Percentiles rank a stretch among this genome's conserved stretches.
Conservation (phyloP, 2,113 vertebrate species). For the Clarias batrachus region DNA sequence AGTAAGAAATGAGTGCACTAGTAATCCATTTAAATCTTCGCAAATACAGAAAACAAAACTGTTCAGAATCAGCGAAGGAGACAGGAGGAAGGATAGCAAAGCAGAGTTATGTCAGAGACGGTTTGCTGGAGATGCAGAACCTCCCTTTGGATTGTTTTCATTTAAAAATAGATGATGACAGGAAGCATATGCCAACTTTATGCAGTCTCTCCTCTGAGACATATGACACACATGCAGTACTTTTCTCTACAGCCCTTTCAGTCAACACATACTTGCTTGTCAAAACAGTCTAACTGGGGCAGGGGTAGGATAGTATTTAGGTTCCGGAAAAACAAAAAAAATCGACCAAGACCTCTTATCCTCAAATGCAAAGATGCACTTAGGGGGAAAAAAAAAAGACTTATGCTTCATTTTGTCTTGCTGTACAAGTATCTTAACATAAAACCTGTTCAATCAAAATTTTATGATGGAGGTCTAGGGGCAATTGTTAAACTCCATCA, state of each 20-base stretch:
- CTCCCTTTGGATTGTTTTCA: slow-evolving; percentile 50
- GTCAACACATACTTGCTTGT: neutral
- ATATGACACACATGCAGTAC: slow-evolving; percentile 6
- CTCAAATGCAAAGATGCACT: neutral
- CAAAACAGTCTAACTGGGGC: neutral
- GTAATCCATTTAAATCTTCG: neutral
- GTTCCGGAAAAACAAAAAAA: neutral
- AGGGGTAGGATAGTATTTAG: neutral
- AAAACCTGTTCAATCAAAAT: neutral
- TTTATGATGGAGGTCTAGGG: neutral
- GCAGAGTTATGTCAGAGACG: slow-evolving; percentile 31
- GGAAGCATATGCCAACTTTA: slow-evolving; percentile 40
- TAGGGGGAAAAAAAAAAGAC: neutral
- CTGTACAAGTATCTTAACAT: neutral
- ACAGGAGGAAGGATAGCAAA: neutral
- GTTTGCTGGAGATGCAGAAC: slow-evolving; percentile 43
- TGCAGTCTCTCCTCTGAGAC: slow-evolving; percentile 18
- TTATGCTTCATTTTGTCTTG: neutral
- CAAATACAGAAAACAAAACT: neutral
- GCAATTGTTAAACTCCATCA: neutral
- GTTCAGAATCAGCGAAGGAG: neutral
- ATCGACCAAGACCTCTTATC: neutral
- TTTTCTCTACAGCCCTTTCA: neutral
- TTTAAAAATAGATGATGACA: slow-evolving; percentile 52
- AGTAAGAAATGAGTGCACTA: neutral